Percentiles rank a stretch among this genome's conserved stretches.
phyloP scores from a whole-genome alignment of 1,140 invertebrate genomes.

The Macrostomum lignano region DNA sequence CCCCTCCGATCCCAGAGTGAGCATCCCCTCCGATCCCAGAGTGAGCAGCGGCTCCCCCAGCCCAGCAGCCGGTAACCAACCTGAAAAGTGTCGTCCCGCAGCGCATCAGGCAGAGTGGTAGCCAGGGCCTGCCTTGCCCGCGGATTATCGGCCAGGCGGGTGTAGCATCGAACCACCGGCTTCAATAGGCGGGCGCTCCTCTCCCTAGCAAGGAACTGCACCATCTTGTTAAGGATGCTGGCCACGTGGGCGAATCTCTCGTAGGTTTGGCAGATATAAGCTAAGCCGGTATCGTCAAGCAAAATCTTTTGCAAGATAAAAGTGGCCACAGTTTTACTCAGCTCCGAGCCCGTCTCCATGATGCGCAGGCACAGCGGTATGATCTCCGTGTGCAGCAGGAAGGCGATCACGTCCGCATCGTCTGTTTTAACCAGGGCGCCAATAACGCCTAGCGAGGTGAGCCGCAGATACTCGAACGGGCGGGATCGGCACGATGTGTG shows the following conservation, averaged over 20 bases:
- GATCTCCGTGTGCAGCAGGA: slow-evolving; percentile 81
- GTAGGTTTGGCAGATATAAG: slow-evolving; percentile 72
- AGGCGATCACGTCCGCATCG: slow-evolving; percentile 96
- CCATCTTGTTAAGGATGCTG: slow-evolving; percentile 90
- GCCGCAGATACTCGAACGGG: slow-evolving; percentile 80
- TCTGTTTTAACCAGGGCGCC: slow-evolving; percentile 95
- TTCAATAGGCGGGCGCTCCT: slow-evolving; percentile 75
- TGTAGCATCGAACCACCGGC: slow-evolving; percentile 87
- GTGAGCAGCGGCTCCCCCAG: too few relatives aligned
- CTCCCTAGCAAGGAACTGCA: slow-evolving; percentile 74
- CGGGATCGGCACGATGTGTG: slow-evolving; percentile 73
- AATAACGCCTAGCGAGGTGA: slow-evolving; percentile 90
- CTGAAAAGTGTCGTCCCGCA: slow-evolving; percentile 84
- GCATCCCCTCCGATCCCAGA: too few relatives aligned
- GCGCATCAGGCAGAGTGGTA: slow-evolving; percentile 79
- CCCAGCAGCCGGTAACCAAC: too few relatives aligned
- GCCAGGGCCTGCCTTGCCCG: slow-evolving; percentile 71
- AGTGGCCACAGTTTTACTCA: slow-evolving; percentile 58
- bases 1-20: too few relatives aligned
- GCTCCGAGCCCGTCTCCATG: slow-evolving; percentile 42
- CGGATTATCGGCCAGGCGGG: slow-evolving; percentile 79
- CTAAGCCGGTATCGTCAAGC: slow-evolving; percentile 77
- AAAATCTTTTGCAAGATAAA: slow-evolving; percentile 96
- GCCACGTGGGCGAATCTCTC: slow-evolving; percentile 91
- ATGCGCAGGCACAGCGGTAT: slow-evolving; percentile 86